Conservation (phyloP, 2,113 vertebrate genomes). For the Channa maculata region DNA sequence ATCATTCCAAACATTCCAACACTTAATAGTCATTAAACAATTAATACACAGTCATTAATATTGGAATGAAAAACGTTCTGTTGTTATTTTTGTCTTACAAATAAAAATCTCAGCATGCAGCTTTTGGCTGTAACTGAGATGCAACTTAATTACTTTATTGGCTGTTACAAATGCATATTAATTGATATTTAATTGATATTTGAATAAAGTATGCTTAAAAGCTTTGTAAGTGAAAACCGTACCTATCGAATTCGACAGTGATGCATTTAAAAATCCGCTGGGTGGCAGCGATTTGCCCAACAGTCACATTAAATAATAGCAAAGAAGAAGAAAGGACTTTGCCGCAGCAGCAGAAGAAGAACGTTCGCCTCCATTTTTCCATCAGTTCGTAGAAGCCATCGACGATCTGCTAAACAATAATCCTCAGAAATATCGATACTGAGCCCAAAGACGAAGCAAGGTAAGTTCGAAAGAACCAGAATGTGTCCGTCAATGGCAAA, state of each 20-base stretch:
- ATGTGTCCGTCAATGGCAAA: background rate
- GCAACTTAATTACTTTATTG: no score
- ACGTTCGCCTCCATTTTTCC: constrained; percentile 45
- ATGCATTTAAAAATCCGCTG: background rate
- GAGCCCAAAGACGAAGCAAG: constrained; percentile 12
- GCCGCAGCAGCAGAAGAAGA: constrained; percentile 25
- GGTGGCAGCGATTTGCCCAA: background rate
- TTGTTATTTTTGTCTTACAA: background rate
- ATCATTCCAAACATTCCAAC: no score
- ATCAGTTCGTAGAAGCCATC: background rate
- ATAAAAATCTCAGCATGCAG: no score
- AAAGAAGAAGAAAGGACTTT: constrained; percentile 46
- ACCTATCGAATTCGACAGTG: background rate
- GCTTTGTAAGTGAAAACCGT: no score
- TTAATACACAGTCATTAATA: background rate
- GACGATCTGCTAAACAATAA: background rate
- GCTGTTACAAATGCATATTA: no score
- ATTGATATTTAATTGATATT: no score
- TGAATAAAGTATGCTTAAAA: background rate
- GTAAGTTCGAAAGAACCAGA: background rate
- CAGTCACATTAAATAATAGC: fast-evolving
- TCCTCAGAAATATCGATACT: background rate
- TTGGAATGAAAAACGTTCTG: background rate
- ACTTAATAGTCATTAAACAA: background rate
- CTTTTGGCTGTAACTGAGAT: no score